Conservation (phyloP, 2,797 vertebrate species). For the Chrysocyon brachyurus region DNA sequence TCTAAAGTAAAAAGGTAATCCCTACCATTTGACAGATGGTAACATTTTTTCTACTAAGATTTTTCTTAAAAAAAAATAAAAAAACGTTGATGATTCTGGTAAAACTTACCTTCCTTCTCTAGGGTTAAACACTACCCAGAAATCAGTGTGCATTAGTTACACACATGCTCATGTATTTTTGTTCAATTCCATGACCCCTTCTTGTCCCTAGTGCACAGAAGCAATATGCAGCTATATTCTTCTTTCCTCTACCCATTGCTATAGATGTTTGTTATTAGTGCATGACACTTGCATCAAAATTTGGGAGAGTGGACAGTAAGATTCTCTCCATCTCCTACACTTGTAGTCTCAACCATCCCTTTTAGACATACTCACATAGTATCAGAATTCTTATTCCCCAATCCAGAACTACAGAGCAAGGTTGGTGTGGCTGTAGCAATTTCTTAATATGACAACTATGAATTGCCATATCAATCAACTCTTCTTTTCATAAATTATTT, state of each 20-base stretch:
- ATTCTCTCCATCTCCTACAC: not conserved
- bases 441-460: not conserved
- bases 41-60: not conserved
- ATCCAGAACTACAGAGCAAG: not conserved
- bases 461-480: not conserved
- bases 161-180: not conserved
- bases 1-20: not conserved
- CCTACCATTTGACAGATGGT: not conserved
- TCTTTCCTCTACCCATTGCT: not conserved
- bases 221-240: not conserved
- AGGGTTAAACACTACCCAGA: not conserved
- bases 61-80: slow-evolving; percentile 20
- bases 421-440: not conserved
- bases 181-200: not conserved
- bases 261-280: not conserved
- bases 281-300: not conserved
- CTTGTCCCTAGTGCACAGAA: not conserved
- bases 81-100: not conserved
- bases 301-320: not conserved
- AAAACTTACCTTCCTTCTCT: not conserved
- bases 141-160: not conserved
- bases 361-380: not conserved
- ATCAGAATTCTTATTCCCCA: not conserved
- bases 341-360: not conserved
- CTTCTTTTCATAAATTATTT: not conserved